Evolutionary conservation across 2,113 vertebrate species (phyloP).

Genomic region (Erythrocercus mccallii): DNA sequence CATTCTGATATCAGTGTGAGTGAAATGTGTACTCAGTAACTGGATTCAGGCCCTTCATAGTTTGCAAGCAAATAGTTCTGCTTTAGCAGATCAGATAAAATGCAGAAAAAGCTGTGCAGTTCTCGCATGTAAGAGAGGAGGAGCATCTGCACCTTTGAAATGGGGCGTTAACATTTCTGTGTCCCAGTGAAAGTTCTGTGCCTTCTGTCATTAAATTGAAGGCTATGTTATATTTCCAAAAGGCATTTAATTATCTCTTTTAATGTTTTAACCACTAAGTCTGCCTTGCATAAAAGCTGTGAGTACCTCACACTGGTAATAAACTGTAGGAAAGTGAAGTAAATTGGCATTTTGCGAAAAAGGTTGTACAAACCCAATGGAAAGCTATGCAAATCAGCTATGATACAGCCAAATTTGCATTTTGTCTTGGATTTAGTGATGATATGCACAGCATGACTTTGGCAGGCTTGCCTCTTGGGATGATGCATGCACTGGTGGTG

Average conservation of each 20-base stretch:
- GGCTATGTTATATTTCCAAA: background rate
- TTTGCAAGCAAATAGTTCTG: slow-evolving; percentile 74
- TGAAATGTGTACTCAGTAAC: slow-evolving; percentile 72
- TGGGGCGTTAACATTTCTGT: background rate
- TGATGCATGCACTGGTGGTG: slow-evolving; percentile 13
- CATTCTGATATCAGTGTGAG: slow-evolving; percentile 70
- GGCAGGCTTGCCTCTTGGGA: slow-evolving; percentile 51
- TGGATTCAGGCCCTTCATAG: slow-evolving; percentile 72
- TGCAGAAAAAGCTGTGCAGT: slow-evolving; percentile 36
- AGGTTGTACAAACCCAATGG: slow-evolving; percentile 48
- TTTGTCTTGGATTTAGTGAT: slow-evolving; percentile 53
- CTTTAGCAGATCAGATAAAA: slow-evolving; percentile 58
- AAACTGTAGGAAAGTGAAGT: slow-evolving; percentile 63
- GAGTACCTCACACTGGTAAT: slow-evolving; percentile 58
- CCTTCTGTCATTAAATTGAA: background rate
- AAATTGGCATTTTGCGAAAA: slow-evolving; percentile 65
- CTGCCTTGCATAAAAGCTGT: slow-evolving; percentile 54
- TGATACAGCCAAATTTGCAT: slow-evolving; percentile 60
- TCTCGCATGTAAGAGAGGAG: background rate
- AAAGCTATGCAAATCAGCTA: slow-evolving; percentile 62
- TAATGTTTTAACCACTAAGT: slow-evolving; percentile 62
- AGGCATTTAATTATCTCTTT: slow-evolving; percentile 37
- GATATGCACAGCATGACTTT: slow-evolving; percentile 58
- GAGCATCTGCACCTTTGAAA: background rate
- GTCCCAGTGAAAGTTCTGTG: background rate